phyloP scores from a whole-genome alignment of 2,113 vertebrate species.

The Poecilia latipinna region DNA sequence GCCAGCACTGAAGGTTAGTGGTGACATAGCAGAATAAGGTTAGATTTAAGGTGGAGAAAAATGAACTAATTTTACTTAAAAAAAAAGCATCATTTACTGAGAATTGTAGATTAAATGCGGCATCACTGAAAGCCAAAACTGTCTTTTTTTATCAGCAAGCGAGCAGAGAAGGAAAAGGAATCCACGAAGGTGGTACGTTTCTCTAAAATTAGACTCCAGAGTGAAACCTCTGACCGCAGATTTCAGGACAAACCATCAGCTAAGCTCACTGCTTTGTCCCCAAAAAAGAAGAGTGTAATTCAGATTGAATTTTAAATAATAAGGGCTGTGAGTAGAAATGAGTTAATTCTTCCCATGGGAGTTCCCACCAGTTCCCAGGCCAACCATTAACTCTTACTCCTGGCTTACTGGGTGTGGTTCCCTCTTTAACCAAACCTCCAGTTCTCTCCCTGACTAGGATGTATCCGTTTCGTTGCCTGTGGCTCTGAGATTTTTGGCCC shows the following conservation, averaged over 20 bases:
- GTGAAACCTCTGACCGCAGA: conserved; percentile 7
- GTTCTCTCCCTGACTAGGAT: conserved; percentile 13
- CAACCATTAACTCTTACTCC: conserved; percentile 29
- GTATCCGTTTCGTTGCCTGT: conserved; percentile 27
- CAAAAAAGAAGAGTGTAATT: conserved; percentile 10
- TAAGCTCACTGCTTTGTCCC: conserved; percentile 13
- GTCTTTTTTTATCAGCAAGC: neutral
- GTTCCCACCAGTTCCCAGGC: conserved; percentile 46
- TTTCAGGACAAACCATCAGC: conserved; percentile 12
- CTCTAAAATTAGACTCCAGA: conserved; percentile 1
- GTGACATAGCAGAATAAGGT: neutral
- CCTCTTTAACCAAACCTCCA: conserved; percentile 22
- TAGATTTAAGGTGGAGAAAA: neutral
- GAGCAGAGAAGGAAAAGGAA: conserved; percentile 6
- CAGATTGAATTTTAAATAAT: neutral
- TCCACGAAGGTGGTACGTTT: conserved; percentile 14
- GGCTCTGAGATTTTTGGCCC: conserved; percentile 30
- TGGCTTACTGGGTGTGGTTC: conserved; percentile 69
- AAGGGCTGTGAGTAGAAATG: conserved; percentile 47
- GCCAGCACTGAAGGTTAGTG: neutral
- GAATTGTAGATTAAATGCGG: neutral
- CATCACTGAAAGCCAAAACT: neutral
- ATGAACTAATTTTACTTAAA: neutral
- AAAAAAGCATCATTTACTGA: neutral
- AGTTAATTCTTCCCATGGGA: conserved; percentile 66